Evolutionary conservation across 2,797 vertebrate species (phyloP).

Genomic region (Eulemur coronatus): DNA sequence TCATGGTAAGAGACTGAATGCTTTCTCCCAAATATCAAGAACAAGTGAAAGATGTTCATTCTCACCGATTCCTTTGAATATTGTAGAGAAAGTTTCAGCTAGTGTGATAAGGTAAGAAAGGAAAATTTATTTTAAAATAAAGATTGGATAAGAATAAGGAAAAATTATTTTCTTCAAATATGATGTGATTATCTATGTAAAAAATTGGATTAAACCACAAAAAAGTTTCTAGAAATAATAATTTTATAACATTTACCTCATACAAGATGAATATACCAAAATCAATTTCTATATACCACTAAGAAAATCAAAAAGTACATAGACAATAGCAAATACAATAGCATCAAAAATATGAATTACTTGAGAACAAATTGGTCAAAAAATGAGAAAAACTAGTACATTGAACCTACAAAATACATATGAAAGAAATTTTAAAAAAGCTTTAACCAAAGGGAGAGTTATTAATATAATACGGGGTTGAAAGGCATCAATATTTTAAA

Average conservation of each 20-base stretch:
- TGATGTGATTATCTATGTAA: background rate
- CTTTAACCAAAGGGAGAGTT: background rate
- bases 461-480: background rate
- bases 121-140: background rate
- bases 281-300: background rate
- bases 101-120: background rate
- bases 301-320: background rate
- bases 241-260: background rate
- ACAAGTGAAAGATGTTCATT: background rate
- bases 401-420: background rate
- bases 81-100: background rate
- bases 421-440: background rate
- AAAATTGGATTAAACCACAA: background rate
- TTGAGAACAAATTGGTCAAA: background rate
- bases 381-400: background rate
- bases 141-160: background rate
- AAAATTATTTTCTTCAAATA: background rate
- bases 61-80: background rate
- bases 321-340: background rate
- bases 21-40: background rate
- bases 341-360: background rate
- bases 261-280: background rate
- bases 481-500: background rate
- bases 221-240: background rate
- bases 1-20: background rate